These are phyloP conservation scores for Drosophila parabipectinata DNA, from an alignment of 1,140 invertebrate genomes.

Conservation along the genomic window DNA sequence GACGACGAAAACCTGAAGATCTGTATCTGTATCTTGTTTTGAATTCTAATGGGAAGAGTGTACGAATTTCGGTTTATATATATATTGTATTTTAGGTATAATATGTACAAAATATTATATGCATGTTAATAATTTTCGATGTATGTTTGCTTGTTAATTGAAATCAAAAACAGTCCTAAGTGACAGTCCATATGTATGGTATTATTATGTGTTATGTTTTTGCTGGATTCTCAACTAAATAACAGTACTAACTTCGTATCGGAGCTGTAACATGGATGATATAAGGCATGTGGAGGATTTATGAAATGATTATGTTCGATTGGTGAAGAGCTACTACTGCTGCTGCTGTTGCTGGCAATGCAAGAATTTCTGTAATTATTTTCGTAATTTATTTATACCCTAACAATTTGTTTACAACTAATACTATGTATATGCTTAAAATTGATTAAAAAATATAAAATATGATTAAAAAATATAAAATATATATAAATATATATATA, in stretches of 20 bases:
- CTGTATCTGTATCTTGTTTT: slow-evolving; percentile 12
- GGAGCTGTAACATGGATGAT: slow-evolving; percentile 49
- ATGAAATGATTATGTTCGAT: slow-evolving; percentile 22
- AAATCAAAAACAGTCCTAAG: slow-evolving; percentile 34
- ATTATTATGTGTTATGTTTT: slow-evolving; percentile 6
- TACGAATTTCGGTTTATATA: slow-evolving; percentile 30
- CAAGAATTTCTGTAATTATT: slow-evolving; percentile 63
- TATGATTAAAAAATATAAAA: slow-evolving; percentile 72
- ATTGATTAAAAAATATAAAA: slow-evolving; percentile 72
- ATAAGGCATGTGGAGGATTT: slow-evolving; percentile 55
- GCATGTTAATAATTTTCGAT: slow-evolving; percentile 49
- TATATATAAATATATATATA: slow-evolving; percentile 28
- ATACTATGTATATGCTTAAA: slow-evolving; percentile 71
- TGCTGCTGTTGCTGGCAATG: slow-evolving; percentile 35
- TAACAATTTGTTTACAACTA: slow-evolving; percentile 78
- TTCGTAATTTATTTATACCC: slow-evolving; percentile 69
- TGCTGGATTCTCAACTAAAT: slow-evolving; percentile 64
- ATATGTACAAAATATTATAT: slow-evolving; percentile 47
- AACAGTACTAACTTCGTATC: slow-evolving; percentile 68
- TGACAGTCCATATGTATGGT: slow-evolving; percentile 22
- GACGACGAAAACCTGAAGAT: slow-evolving; percentile 45
- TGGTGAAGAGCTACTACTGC: slow-evolving; percentile 7
- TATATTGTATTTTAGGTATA: neutral
- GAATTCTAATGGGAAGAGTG: slow-evolving; percentile 54
- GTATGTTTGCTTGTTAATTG: slow-evolving; percentile 27